Conservation (phyloP, 2,797 vertebrate species). For the Parotocinclus haroldoi region DNA sequence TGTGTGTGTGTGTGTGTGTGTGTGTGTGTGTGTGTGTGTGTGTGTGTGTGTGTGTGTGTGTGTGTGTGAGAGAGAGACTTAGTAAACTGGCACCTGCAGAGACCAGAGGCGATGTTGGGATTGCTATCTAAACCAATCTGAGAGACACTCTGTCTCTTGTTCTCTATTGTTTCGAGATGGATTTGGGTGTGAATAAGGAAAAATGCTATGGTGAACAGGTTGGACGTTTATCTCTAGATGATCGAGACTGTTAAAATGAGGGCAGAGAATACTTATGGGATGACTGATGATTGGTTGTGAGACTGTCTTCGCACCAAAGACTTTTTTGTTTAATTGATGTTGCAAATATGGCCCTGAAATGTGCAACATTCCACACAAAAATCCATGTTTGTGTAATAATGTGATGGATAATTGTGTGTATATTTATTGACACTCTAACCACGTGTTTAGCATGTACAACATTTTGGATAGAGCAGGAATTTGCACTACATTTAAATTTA, state of each 20-base stretch:
- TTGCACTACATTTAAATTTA: too few species aligned
- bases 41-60: too few species aligned
- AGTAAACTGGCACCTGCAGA: conserved; percentile 1
- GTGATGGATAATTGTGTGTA: too few species aligned
- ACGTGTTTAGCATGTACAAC: too few species aligned
- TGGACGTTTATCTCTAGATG: conserved; percentile 46
- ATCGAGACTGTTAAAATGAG: conserved; percentile 39
- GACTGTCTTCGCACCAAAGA: neutral
- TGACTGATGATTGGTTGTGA: conserved; percentile 27
- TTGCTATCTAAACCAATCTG: conserved; percentile 39
- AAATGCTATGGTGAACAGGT: conserved; percentile 42
- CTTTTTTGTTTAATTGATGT: too few species aligned
- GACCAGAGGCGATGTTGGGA: conserved; percentile 32
- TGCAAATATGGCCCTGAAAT: too few species aligned
- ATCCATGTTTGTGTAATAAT: too few species aligned
- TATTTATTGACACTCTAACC: too few species aligned
- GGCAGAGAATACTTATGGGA: conserved; percentile 41
- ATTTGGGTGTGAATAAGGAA: conserved; percentile 41
- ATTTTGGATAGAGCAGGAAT: too few species aligned
- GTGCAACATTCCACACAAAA: too few species aligned
- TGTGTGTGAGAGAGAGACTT: conserved; percentile 13
- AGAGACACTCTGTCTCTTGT: conserved; percentile 2
- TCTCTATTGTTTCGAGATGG: conserved; percentile 17
- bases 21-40: too few species aligned
- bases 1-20: too few species aligned